These are phyloP conservation scores for Xenus cinereus DNA, from an alignment of 2,113 vertebrate genomes.

Conservation along the genomic window DNA sequence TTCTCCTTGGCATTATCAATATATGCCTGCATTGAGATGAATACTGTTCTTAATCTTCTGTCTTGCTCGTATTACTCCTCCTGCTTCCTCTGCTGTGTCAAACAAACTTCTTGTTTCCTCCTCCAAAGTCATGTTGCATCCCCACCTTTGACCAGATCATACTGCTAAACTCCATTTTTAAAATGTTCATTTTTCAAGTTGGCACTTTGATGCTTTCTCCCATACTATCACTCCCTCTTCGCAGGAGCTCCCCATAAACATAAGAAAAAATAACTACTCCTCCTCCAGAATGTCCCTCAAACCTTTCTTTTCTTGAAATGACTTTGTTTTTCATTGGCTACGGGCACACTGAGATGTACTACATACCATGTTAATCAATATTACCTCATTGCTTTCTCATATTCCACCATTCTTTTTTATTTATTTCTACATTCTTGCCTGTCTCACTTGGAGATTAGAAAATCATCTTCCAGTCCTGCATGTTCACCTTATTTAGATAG, in stretches of 20 bases:
- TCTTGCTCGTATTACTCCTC: background rate
- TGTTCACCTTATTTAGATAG: conserved; percentile 44
- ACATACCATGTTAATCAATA: conserved; percentile 27
- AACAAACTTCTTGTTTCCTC: conserved; percentile 34
- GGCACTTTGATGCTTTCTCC: conserved; percentile 58
- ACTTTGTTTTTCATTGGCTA: conserved; percentile 26
- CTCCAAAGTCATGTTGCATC: background rate
- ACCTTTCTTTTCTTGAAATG: conserved; percentile 1
- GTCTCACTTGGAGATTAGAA: conserved; percentile 28
- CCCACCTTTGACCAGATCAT: background rate
- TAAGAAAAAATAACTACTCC: conserved; percentile 41
- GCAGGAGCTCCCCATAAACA: conserved; percentile 49
- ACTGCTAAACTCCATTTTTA: background rate
- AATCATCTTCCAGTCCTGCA: conserved; percentile 12
- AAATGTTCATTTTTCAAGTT: conserved; percentile 55
- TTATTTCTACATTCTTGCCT: conserved; percentile 39
- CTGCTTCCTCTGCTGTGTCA: background rate
- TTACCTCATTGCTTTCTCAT: background rate
- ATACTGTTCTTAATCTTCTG: background rate
- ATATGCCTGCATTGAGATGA: background rate
- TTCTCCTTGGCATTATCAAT: background rate
- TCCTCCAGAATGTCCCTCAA: conserved; percentile 46
- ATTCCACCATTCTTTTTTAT: background rate
- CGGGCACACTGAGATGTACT: background rate
- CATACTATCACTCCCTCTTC: conserved; percentile 42